These are phyloP conservation scores for Archips crataeganus DNA, from an alignment of 2,888 invertebrate species.

Conservation along the genomic window DNA sequence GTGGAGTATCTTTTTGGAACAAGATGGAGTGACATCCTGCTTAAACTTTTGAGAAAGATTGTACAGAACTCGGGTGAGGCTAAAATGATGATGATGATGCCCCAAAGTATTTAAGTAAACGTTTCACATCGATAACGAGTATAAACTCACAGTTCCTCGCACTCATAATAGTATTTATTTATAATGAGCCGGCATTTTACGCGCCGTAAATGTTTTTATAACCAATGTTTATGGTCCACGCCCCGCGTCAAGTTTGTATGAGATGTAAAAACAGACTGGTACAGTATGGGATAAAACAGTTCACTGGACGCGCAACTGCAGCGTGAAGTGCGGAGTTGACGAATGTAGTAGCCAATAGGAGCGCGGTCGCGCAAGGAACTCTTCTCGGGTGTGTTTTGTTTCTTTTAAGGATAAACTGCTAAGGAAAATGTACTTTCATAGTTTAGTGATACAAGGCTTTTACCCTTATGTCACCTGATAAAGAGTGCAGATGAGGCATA, in stretches of 20 bases:
- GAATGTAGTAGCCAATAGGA: background rate
- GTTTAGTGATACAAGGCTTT: too few relatives aligned
- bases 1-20: too few relatives aligned
- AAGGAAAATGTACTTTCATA: too few relatives aligned
- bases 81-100: too few relatives aligned
- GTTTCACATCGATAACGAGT: background rate
- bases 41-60: too few relatives aligned
- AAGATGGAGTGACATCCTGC: too few relatives aligned
- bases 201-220: slow-evolving; percentile 52
- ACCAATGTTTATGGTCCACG: slow-evolving; percentile 35
- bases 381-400: background rate
- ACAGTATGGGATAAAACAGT: slow-evolving; percentile 2
- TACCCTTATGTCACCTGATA: too few relatives aligned
- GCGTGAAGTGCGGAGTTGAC: background rate
- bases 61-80: too few relatives aligned
- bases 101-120: background rate
- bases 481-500: too few relatives aligned
- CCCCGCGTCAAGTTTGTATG: slow-evolving; percentile 9
- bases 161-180: slow-evolving; percentile 63
- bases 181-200: slow-evolving; percentile 72
- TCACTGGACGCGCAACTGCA: background rate
- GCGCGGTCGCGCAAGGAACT: background rate
- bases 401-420: background rate
- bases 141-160: background rate
- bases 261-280: background rate